Evolutionary conservation across 1,140 invertebrate genomes (phyloP), one percentile per base, ranked within the genome.

Genomic region (Agraylea sexmaculata): DNA sequence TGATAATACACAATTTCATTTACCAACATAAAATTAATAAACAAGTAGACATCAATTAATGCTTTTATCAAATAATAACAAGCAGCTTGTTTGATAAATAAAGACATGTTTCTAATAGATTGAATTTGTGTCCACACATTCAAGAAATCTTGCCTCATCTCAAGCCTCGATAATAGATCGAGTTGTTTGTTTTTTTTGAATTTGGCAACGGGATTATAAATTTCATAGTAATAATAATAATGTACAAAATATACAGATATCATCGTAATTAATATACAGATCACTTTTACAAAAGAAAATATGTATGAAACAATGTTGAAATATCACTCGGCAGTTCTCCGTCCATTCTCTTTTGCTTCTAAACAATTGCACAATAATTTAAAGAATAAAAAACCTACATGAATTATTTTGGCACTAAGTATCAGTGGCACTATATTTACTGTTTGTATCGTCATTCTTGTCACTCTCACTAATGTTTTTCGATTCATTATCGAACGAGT

Each of bases 401-500:
- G 60, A 35, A 42, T 40, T 65, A 64, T 63, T 68, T 68, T 68
- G 65, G 65, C 65, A 68, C 65, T 68, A 66, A 64, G 62, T 66
- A 66, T 66, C 62, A 59, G 65, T 68, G 65, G 65, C 65, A 68
- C 65, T 66, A 66, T 60, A 64, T 55, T 59, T 65, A 58, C 61
- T 57, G 57, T 55, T 53, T 42, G 51, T 59, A 53, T 64, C 59
- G 50, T 55, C 51, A 47, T 60, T 53, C 40, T 58, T 56, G 39
- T 64, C 60, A 58, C 53, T 57, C 53, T 55, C 58, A 50, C 62
- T 56, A 51, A 57, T 52, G 54, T 49, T 62, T 54, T 59, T 66
- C 41, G 56, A 47, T 37, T 62, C 60, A 58, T 33, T 61, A 56
- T 52, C 55, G 55, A 45, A 55, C 56, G 30, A 35, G 56, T 45